Percentiles rank a stretch among this genome's conserved stretches.
These are phyloP conservation scores for Acipenser ruthenus DNA, from an alignment of 2,797 vertebrate species.

Conservation along the genomic window DNA sequence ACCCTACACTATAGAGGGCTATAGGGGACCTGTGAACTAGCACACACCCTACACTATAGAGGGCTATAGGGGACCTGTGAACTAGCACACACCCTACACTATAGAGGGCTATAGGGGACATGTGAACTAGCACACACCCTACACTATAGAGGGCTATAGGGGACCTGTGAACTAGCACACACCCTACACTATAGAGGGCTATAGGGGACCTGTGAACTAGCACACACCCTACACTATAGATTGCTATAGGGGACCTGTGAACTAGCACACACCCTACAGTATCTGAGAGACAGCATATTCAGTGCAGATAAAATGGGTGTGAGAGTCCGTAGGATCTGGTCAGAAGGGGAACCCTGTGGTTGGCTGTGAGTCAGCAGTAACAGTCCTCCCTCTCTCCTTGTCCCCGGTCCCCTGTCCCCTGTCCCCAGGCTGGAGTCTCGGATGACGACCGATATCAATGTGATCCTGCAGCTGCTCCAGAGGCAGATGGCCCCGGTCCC, in stretches of 20 bases:
- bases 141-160: too few species aligned
- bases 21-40: too few species aligned
- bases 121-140: too few species aligned
- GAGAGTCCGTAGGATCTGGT: neutral
- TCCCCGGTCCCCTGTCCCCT: neutral
- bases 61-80: neutral
- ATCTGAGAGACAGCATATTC: neutral
- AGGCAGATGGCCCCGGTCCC: conserved; percentile 74
- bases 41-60: too few species aligned
- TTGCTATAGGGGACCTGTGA: neutral
- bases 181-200: too few species aligned
- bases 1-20: too few species aligned
- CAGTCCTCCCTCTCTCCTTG: neutral
- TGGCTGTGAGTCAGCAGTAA: neutral
- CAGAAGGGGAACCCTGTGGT: neutral
- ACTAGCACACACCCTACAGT: too few species aligned
- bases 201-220: too few species aligned
- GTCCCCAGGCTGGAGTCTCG: conserved; percentile 77
- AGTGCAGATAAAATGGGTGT: neutral
- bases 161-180: too few species aligned
- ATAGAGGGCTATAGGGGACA: too few species aligned
- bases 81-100: too few species aligned
- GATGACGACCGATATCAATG: conserved; percentile 80
- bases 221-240: too few species aligned
- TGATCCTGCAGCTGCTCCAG: conserved; percentile 86